Percentiles rank a stretch among this genome's conserved stretches.
phyloP scores from a whole-genome alignment of 2,113 vertebrate species.

The Camarhynchus parvulus region DNA sequence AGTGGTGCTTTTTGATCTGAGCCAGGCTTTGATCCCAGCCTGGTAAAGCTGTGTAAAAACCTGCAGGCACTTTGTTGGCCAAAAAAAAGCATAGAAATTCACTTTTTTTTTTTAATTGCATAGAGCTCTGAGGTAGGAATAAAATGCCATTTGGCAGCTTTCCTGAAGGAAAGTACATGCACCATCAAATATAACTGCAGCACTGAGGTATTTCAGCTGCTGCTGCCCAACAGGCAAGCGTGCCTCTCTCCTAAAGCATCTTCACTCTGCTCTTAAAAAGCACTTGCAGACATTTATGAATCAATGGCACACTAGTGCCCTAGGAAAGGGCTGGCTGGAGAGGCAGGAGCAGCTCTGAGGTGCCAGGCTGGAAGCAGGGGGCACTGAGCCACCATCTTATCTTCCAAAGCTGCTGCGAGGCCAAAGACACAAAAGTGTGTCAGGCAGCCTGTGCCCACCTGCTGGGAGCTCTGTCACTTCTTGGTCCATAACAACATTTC shows the following conservation, averaged over 20 bases:
- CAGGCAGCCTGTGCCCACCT: neutral
- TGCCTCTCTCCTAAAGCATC: neutral
- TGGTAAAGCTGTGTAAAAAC: neutral
- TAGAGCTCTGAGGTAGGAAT: neutral
- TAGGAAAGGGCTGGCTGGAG: neutral
- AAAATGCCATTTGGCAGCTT: constrained; percentile 45
- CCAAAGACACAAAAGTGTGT: neutral
- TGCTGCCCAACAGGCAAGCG: neutral
- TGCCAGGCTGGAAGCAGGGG: neutral
- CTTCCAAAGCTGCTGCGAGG: neutral
- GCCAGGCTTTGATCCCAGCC: neutral
- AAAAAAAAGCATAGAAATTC: neutral
- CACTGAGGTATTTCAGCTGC: neutral
- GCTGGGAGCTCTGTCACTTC: neutral
- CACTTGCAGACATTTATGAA: neutral
- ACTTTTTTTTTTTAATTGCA: neutral
- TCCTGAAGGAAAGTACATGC: neutral
- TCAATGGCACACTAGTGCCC: fast-evolving
- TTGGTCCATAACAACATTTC: neutral
- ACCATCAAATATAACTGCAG: constrained; percentile 1
- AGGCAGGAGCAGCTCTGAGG: neutral
- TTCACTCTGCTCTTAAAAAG: neutral
- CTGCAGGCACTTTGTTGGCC: neutral
- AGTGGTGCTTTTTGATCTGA: neutral
- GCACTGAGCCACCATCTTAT: neutral